A percentile compares a stretch with the other conserved stretches of the same genome.
Evolutionary conservation across 2,888 invertebrate genomes (phyloP).

Genomic region (Cephalotes varians): DNA sequence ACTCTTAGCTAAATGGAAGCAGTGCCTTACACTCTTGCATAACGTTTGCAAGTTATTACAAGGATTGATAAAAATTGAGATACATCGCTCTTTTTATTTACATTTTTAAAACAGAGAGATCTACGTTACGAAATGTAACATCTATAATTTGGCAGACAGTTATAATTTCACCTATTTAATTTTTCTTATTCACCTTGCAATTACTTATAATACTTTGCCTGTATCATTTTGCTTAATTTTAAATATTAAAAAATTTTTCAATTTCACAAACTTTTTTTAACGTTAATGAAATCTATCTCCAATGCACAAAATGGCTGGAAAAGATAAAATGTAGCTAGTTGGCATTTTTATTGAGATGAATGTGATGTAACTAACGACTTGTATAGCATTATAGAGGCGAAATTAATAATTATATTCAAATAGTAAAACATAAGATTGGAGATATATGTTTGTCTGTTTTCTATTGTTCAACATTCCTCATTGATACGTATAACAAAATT

Average conservation of each 20-base stretch:
- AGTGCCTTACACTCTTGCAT: background rate
- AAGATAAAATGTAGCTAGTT: background rate
- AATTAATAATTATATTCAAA: constrained; percentile 37
- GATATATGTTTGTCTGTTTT: constrained; percentile 44
- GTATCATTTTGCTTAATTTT: background rate
- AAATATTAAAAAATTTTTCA: background rate
- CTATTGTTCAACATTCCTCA: constrained; percentile 73
- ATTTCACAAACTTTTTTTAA: constrained; percentile 1
- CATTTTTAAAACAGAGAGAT: constrained; percentile 2
- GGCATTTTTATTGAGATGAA: background rate
- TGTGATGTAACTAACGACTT: background rate
- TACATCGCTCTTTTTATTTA: constrained; percentile 23
- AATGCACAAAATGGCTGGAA: background rate
- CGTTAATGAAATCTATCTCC: background rate
- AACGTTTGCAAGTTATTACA: constrained; percentile 13
- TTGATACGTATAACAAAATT: constrained; percentile 72
- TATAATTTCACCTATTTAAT: background rate
- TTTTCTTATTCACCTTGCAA: constrained; percentile 24
- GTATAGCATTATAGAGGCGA: background rate
- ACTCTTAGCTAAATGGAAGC: constrained; percentile 35
- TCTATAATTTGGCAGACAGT: constrained; percentile 24
- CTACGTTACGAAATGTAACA: constrained; percentile 14
- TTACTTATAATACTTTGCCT: constrained; percentile 15
- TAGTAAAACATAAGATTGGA: constrained; percentile 41
- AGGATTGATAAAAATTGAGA: constrained; percentile 11